Base-by-base conservation (phyloP, 2,888 invertebrate genomes). In the Pyrocoelia pectoralis region DNA sequence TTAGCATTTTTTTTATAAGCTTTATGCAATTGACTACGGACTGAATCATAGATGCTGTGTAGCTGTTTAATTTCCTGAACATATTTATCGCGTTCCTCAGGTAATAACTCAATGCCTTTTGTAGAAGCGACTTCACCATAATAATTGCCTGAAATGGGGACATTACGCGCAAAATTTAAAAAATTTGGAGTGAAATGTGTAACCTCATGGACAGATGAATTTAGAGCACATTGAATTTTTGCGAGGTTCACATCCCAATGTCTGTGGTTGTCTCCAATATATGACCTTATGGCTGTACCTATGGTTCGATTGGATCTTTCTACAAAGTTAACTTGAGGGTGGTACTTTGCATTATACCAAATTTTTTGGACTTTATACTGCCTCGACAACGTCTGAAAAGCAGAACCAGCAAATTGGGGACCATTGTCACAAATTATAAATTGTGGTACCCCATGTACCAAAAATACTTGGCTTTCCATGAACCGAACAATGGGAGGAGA, bases 271-370 rank as follows among this genome's bases (percentile, higher is more conserved):
- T 61, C 60, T 1, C 18, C 41, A n/a, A 74, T 58, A 53, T 70
- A 77, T 0, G 72, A 64, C 6, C 59, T 8, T 14, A 72, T 46
- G 41, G 68, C 67, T 15, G 70, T 72, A 50, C 66, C 66, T 4
- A 72, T 40, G 3, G 66, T 61, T 2, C 50, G 19, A 13, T 51
- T 51, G 13, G 12, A 29, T 5, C 62, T 18, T 41, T 62, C 62
- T n/a, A 50, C 50, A 13, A 51, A 51, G 12, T 61, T 62, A 1
- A 24, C 59, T 29, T 62, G 62, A 14, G 60, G 51, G 13, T 61
- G 62, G 15, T 64, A 61, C n/a, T 5, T 29, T 8, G 51, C 51
- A 28, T 24, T 51, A 29, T 12, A 51, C 51, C 51, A 66, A 6
- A 65, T 5, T 29, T 60, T 67, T 19, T 51, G 28, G 4, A 58